These are phyloP conservation scores for Melanostigma gelatinosum DNA, from an alignment of 2,113 vertebrate genomes.

Conservation along the genomic window DNA sequence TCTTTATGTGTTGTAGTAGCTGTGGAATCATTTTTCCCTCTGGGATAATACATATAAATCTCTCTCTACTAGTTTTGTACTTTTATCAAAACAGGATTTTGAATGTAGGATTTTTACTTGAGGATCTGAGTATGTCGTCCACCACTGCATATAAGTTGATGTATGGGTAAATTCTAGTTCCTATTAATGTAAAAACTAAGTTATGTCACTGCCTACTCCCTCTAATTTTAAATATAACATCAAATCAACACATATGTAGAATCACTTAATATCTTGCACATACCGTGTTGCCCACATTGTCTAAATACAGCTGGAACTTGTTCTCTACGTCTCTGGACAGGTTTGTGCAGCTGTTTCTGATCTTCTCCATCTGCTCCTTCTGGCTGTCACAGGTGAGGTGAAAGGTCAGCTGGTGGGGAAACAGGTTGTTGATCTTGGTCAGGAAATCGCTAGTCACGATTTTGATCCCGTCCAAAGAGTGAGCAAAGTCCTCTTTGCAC, in stretches of 20 bases:
- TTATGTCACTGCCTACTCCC: not conserved
- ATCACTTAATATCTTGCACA: conserved; percentile 1
- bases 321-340: conserved; percentile 78
- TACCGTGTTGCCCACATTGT: conserved; percentile 74
- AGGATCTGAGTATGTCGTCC: not conserved
- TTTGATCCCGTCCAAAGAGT: conserved; percentile 79
- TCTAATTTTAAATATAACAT: not conserved
- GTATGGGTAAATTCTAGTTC: not conserved
- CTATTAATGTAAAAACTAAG: not conserved
- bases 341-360: conserved; percentile 75
- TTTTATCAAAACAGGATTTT: not conserved
- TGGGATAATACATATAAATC: not conserved
- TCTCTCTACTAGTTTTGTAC: not conserved
- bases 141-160: not conserved
- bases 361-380: conserved; percentile 68
- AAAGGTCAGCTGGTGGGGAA: conserved; percentile 78
- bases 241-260: not conserved
- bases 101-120: not conserved
- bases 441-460: conserved; percentile 78
- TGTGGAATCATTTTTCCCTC: not conserved
- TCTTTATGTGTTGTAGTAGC: not conserved
- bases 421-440: conserved; percentile 77
- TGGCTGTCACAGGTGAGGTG: conserved; percentile 83
- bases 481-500: conserved; percentile 83
- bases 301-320: conserved; percentile 77